Percentiles rank a stretch among this genome's conserved stretches.
phyloP scores from a whole-genome alignment of 2,888 invertebrate genomes.

The Polia nebulosa region DNA sequence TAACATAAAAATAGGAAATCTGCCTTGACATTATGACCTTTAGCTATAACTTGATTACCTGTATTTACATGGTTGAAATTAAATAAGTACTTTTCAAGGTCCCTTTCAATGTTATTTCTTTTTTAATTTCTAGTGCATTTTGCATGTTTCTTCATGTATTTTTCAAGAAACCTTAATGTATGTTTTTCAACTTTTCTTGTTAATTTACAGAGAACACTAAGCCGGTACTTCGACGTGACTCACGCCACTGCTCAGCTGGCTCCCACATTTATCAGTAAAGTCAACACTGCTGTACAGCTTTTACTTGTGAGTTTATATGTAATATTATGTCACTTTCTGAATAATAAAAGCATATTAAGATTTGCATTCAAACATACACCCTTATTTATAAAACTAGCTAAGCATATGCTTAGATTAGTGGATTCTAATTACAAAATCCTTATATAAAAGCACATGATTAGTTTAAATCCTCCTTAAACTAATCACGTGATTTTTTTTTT shows the following conservation, averaged over 20 bases:
- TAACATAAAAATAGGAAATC: slow-evolving; percentile 9
- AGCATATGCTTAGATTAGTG: no score
- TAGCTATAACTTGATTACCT: slow-evolving; percentile 19
- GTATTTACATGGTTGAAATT: slow-evolving; percentile 17
- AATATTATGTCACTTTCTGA: neutral
- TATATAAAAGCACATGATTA: no score
- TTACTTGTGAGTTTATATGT: slow-evolving; percentile 87
- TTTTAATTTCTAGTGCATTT: neutral
- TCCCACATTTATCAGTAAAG: slow-evolving; percentile 98
- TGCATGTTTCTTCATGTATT: neutral
- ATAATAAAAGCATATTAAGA: neutral
- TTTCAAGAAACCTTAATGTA: neutral
- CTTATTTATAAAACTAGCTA: no score
- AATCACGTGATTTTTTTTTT: no score
- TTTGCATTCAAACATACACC: no score
- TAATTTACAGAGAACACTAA: slow-evolving; percentile 94
- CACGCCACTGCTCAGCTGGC: slow-evolving; percentile 97
- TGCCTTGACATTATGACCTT: slow-evolving; percentile 10
- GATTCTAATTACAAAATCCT: no score
- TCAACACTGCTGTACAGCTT: slow-evolving; percentile 98
- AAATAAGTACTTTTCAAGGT: slow-evolving; percentile 20
- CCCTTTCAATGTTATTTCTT: neutral
- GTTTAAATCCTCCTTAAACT: no score
- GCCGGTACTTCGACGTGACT: slow-evolving; percentile 97
- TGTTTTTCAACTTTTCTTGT: neutral